Conservation (phyloP, 1,140 invertebrate genomes). For the Chymomyza costata region DNA sequence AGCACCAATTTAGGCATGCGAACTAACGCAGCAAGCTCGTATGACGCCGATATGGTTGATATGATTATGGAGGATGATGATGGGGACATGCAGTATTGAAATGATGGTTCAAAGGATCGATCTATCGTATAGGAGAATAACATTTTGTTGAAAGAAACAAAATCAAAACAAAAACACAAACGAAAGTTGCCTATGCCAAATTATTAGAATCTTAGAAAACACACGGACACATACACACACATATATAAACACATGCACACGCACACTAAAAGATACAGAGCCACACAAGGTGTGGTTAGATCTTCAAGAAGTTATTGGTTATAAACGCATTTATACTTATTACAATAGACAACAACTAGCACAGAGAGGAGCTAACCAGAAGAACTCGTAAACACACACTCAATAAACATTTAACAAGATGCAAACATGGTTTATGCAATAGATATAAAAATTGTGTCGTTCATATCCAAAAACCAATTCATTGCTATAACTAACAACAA, state of each 20-base stretch:
- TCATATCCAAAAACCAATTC: too few species aligned
- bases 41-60: slow-evolving; percentile 35
- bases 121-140: neutral
- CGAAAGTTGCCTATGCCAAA: slow-evolving; percentile 48
- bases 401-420: too few species aligned
- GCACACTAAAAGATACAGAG: neutral
- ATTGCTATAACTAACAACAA: too few species aligned
- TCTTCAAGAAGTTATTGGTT: too few species aligned
- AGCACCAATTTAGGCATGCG: neutral
- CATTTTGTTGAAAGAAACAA: slow-evolving; percentile 11
- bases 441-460: too few species aligned
- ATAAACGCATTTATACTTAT: too few species aligned
- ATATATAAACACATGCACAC: neutral
- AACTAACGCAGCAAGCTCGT: neutral
- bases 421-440: too few species aligned
- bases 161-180: slow-evolving; percentile 16
- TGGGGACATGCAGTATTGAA: slow-evolving; percentile 31
- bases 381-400: too few species aligned
- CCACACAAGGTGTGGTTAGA: too few species aligned
- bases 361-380: too few species aligned
- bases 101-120: neutral
- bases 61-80: slow-evolving; percentile 48
- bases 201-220: slow-evolving; percentile 16
- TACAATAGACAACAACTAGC: too few species aligned
- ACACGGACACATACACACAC: neutral